Conservation (phyloP, 2,113 vertebrate species). For the Fregetta grallaria region DNA sequence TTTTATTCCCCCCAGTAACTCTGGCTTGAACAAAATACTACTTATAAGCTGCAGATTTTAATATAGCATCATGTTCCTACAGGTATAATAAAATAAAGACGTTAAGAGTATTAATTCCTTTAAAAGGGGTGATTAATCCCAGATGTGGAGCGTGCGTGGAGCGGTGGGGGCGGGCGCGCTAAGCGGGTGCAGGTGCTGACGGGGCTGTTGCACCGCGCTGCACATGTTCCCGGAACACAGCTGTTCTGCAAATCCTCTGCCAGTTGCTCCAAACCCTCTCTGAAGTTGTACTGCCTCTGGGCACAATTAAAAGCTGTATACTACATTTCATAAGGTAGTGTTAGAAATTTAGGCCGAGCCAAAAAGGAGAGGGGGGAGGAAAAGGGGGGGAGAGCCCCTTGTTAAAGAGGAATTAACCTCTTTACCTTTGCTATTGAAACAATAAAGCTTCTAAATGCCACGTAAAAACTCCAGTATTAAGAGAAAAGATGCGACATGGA, state of each 20-base stretch:
- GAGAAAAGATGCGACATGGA: background rate
- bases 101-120: slow-evolving; percentile 83
- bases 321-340: slow-evolving; percentile 75
- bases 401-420: slow-evolving; percentile 71
- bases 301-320: slow-evolving; percentile 81
- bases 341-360: slow-evolving; percentile 76
- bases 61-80: slow-evolving; percentile 78
- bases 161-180: background rate
- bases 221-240: slow-evolving; percentile 75
- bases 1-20: slow-evolving; percentile 74
- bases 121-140: slow-evolving; percentile 76
- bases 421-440: slow-evolving; percentile 58
- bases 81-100: slow-evolving; percentile 81
- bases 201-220: slow-evolving; percentile 55
- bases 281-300: slow-evolving; percentile 79
- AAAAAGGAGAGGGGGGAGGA: slow-evolving; percentile 48
- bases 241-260: slow-evolving; percentile 75
- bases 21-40: slow-evolving; percentile 70
- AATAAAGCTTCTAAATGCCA: slow-evolving; percentile 32
- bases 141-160: slow-evolving; percentile 63
- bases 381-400: slow-evolving; percentile 32
- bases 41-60: slow-evolving; percentile 74
- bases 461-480: background rate
- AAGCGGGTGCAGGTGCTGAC: slow-evolving; percentile 75
- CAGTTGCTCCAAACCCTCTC: slow-evolving; percentile 72